A percentile compares a stretch with the other conserved stretches of the same genome.
Conservation (phyloP, 2,888 invertebrate species). For the Unio delphinus region DNA sequence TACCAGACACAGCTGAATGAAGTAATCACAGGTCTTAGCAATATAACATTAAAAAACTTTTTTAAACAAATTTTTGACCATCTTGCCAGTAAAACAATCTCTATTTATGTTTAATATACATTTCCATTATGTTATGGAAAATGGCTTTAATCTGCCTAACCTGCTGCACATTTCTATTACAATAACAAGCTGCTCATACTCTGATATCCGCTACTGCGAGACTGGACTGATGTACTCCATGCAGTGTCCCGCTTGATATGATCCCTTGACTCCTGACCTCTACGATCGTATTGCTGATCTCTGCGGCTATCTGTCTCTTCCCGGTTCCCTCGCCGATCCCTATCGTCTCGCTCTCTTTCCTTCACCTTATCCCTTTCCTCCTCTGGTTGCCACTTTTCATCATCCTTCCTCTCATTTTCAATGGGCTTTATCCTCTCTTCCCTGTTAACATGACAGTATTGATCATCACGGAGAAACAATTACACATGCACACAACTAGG, state of each 20-base stretch:
- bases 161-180: too few relatives aligned
- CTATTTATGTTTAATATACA: too few relatives aligned
- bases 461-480: neutral
- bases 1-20: too few relatives aligned
- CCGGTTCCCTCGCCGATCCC: constrained; percentile 8
- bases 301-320: neutral
- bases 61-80: too few relatives aligned
- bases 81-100: too few relatives aligned
- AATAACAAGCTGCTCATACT: too few relatives aligned
- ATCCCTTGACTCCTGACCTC: constrained; percentile 15
- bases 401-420: constrained; percentile 16
- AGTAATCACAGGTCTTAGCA: too few relatives aligned
- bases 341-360: constrained; percentile 20
- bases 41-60: too few relatives aligned
- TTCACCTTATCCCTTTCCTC: constrained; percentile 18
- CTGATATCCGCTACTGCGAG: too few relatives aligned
- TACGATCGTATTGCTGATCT: constrained; percentile 1
- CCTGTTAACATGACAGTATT: constrained; percentile 11
- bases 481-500: neutral
- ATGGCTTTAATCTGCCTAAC: too few relatives aligned
- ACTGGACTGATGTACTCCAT: too few relatives aligned
- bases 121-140: too few relatives aligned
- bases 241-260: constrained; percentile 22
- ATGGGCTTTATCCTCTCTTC: constrained; percentile 18
- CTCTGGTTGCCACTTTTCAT: constrained; percentile 11